These are phyloP conservation scores for Ciconia nigra DNA, from an alignment of 2,797 vertebrate genomes.

Conservation along the genomic window DNA sequence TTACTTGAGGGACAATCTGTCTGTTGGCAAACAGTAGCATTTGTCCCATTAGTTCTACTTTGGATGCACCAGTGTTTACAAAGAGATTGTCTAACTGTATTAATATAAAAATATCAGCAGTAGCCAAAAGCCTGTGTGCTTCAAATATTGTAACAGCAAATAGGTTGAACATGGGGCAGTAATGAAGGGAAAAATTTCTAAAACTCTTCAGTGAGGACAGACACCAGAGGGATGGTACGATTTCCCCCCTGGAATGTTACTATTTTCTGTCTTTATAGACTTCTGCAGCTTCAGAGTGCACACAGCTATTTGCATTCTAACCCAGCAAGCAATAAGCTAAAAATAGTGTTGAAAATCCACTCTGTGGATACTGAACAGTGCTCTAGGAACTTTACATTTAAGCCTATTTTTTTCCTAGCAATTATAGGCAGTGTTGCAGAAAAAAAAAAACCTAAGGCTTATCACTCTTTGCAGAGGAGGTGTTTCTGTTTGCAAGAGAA, in stretches of 20 bases:
- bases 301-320: neutral
- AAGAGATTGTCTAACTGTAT: neutral
- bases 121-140: neutral
- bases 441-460: neutral
- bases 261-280: neutral
- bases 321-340: neutral
- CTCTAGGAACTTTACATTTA: neutral
- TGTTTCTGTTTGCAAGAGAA: neutral
- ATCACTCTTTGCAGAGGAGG: slow-evolving; percentile 22
- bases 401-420: neutral
- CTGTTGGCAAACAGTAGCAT: neutral
- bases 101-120: neutral
- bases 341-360: slow-evolving; percentile 3
- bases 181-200: neutral
- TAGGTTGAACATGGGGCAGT: neutral
- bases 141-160: neutral
- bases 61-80: neutral
- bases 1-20: neutral
- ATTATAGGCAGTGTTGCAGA: neutral
- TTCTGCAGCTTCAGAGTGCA: neutral
- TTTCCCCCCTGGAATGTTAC: neutral
- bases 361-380: neutral
- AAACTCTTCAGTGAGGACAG: neutral
- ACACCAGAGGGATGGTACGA: neutral
- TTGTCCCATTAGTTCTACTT: neutral